Base-by-base conservation (phyloP, 2,888 invertebrate genomes). In the Napeogenes sylphis region DNA sequence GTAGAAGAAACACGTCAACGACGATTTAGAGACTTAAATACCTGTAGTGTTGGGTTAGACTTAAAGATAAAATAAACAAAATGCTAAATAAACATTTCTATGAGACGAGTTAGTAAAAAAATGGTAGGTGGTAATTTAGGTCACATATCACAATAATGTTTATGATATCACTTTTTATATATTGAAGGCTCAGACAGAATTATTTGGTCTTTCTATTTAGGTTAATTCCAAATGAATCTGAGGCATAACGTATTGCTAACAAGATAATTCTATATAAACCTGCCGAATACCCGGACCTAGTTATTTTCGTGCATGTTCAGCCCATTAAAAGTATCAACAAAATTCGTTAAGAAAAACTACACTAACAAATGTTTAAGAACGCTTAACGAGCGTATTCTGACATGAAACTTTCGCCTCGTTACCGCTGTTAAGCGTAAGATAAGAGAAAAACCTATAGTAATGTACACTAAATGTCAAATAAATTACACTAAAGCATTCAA, bases 391-490 rank as follows among this genome's bases (percentile, higher is more conserved):
- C 66, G 65, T 68, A 65, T 68, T 70, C 70, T 73, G 74, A 76
- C 76, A 77, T 64, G 75, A 73, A 85, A 85, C 80, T 85, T 85
- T 82, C 72, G 79, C 77, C 82, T 85, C 85, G 82, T 85, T 86
- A 85, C 82, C 74, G 80, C 73, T 73, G 78, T 73, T 74, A 74
- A 71, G 73, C 66, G 70, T 63, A 73, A 82, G 81, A 83, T 85
- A 83, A 81, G 80, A 73, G 79, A 82, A 82, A 84, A 83, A 82
- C 77, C 83, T 75, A 73, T 74, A 68, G 70, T 71, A 71, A 75
- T 72, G 67, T 65, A 74, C 82, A 76, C 76, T 42, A 42, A 42
- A 42, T 42, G 42, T 5, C 51, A 51, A 30, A 51, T 51, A 51
- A 51, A 51, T 51, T 12, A 51, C 51, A 51, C 30, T 30, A 5